Evolutionary conservation across 2,888 invertebrate genomes (phyloP).

Genomic region (Zaprionus bogoriensis): DNA sequence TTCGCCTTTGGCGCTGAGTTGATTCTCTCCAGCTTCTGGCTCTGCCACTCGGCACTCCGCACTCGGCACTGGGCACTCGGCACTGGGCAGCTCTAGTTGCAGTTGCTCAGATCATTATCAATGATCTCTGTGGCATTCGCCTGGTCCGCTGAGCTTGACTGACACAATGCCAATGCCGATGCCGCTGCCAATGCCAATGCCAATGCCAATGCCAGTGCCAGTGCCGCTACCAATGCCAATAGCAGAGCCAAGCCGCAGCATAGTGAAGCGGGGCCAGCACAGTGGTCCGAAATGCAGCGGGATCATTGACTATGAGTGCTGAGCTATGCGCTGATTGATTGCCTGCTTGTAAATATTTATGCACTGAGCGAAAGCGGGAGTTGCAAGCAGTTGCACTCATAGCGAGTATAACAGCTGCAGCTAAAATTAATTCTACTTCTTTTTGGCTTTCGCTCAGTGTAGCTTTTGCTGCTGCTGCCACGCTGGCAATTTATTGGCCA

Average conservation of each 20-base stretch:
- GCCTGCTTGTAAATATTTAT: constrained; percentile 70
- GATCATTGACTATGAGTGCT: constrained; percentile 59
- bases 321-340: constrained; percentile 73
- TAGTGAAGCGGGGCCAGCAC: constrained; percentile 16
- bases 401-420: too few relatives aligned
- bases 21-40: constrained; percentile 11
- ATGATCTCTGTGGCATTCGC: constrained; percentile 55
- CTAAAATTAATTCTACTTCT: neutral
- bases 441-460: neutral
- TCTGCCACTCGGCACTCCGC: neutral
- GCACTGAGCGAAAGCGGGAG: constrained; percentile 3
- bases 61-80: neutral
- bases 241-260: too few relatives aligned
- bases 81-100: constrained; percentile 51
- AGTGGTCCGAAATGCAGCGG: constrained; percentile 23
- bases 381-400: neutral
- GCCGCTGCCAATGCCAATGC: constrained; percentile 58
- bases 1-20: constrained; percentile 50
- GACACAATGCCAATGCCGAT: constrained; percentile 60
- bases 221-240: constrained; percentile 55
- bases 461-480: constrained; percentile 50
- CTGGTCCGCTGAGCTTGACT: constrained; percentile 33
- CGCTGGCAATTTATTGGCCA: constrained; percentile 61
- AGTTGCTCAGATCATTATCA: constrained; percentile 68
- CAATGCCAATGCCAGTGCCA: constrained; percentile 52